Evolutionary conservation across 2,888 invertebrate genomes (phyloP).

Genomic region (Allolobophora icterica): DNA sequence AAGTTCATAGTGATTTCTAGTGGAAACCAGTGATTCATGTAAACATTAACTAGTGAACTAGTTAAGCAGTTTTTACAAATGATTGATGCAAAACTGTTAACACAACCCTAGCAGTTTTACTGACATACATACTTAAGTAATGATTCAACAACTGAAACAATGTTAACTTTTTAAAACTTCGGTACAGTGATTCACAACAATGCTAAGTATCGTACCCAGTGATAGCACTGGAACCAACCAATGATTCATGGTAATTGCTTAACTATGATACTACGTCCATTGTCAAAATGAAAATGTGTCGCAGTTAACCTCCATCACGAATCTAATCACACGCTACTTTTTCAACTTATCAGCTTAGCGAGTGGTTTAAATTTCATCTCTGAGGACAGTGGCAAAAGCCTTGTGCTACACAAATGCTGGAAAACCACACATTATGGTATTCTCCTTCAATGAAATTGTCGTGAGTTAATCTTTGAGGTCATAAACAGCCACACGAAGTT

Average conservation of each 20-base stretch:
- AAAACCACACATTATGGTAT: neutral
- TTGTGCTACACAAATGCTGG: neutral
- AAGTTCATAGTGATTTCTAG: too few relatives aligned
- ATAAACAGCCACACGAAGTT: constrained; percentile 12
- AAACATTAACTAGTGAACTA: neutral
- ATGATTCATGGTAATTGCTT: neutral
- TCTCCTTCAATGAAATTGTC: neutral
- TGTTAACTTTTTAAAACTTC: neutral
- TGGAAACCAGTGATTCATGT: too few relatives aligned
- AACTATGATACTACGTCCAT: neutral
- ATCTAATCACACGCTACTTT: neutral
- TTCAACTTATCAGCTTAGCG: neutral
- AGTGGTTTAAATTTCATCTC: neutral
- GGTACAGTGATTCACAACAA: neutral
- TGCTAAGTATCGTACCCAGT: neutral
- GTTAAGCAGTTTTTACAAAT: too few relatives aligned
- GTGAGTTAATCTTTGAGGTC: neutral
- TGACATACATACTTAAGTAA: neutral
- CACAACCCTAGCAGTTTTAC: neutral
- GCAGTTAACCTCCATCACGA: neutral
- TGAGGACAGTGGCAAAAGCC: neutral
- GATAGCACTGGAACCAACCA: neutral
- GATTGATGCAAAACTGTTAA: neutral
- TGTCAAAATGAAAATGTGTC: neutral
- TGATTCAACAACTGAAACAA: neutral